A percentile compares a stretch with the other conserved stretches of the same genome.
Conservation (phyloP, 2,888 invertebrate species). For the Cepaea hortensis region DNA sequence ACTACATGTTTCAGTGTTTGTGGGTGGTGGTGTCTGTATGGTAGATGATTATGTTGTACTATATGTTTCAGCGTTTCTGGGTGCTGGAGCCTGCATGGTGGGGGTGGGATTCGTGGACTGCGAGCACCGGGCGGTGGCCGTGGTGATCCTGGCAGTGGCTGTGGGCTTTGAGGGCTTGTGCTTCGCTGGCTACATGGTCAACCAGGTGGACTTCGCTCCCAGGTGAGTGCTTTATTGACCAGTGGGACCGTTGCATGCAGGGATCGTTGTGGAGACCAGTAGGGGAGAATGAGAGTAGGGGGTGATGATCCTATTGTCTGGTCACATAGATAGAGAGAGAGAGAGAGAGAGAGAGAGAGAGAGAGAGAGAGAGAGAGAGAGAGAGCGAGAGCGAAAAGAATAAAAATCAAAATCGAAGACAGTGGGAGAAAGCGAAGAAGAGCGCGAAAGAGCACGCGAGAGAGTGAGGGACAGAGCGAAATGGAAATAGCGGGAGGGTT, state of each 20-base stretch:
- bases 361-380: neutral
- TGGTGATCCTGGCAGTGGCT: conserved; percentile 63
- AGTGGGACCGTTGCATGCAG: too few species aligned
- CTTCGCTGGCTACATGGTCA: conserved; percentile 68
- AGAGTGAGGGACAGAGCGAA: too few species aligned
- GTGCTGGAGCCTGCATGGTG: conserved; percentile 62
- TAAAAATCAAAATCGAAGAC: too few species aligned
- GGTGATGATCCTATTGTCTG: too few species aligned
- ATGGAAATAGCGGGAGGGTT: neutral
- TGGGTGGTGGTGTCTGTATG: too few species aligned
- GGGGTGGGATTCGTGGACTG: conserved; percentile 65
- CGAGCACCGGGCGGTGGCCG: conserved; percentile 60
- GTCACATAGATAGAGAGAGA: neutral
- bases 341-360: neutral
- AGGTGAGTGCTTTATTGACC: conserved; percentile 3
- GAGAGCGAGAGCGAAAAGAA: too few species aligned
- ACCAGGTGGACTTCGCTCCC: conserved; percentile 72
- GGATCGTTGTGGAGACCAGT: too few species aligned
- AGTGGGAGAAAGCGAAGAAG: too few species aligned
- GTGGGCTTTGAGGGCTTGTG: conserved; percentile 63
- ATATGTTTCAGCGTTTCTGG: conserved; percentile 58
- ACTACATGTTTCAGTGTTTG: too few species aligned
- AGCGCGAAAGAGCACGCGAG: too few species aligned
- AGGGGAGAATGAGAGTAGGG: too few species aligned
- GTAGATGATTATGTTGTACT: too few species aligned